Evolutionary conservation across 2,113 vertebrate genomes (phyloP), one percentile per base, ranked within the genome.

Genomic region (Girardinichthys multiradiatus): DNA sequence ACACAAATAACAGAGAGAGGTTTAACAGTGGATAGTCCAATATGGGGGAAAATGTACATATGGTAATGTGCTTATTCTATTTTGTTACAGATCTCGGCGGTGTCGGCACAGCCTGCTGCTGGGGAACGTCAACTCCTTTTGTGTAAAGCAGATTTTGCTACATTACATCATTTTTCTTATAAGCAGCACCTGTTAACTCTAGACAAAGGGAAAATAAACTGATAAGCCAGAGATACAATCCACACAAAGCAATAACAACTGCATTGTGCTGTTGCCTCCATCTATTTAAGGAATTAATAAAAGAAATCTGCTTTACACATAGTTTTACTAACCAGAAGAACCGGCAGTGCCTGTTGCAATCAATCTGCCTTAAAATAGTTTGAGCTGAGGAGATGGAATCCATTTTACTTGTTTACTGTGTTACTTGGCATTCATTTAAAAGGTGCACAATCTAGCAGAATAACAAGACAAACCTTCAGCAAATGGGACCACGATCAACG

Each of bases 1-100:
- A 93, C 87, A 94, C 97, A 99, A 97, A 98, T 97, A 96, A 98
- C 96, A 98, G 95, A 99, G 97, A 99, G 94, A 98, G 97, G 94
- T 99, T 98, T 97, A 94, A 93, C 92, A 93, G 87, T 95, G 96
- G 94, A 95, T 94, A 96, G 91, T 92, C 90, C 86, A 89, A 88
- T 81, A 89, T 87, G 90, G 86, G 86, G 84, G 82, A 74, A 84
- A 85, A 93, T 92, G 88, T 88, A 84, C 87, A 93, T 72, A 74
- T 91, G 87, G 84, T 91, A 90, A 91, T 77, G 79, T 70, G 77
- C 87, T 69, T 77, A 75, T 79, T 86, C 45, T 84, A 81, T 66
- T 75, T 82, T 27, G 84, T 59, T 77, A 84, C 45, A 68, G 33
- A 71, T 79, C 79, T 73, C 75, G 65, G 72, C 57, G 21, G 64